A percentile compares a stretch with the other conserved stretches of the same genome.
Evolutionary conservation across 2,888 invertebrate genomes (phyloP).

Genomic region (Macrosoma leucophasiata): DNA sequence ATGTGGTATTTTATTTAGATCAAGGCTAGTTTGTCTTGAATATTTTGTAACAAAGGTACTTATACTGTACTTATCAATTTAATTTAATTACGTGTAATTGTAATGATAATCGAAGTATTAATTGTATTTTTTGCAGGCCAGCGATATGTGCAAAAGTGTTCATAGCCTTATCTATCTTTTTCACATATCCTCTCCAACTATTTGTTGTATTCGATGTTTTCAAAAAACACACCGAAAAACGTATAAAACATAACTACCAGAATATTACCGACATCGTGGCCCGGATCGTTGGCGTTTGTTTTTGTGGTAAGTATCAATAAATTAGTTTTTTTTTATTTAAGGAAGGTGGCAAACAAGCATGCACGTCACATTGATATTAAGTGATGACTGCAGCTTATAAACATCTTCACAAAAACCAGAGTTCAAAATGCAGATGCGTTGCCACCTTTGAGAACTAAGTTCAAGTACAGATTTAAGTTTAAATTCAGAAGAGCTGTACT

Average conservation of each 20-base stretch:
- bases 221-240: constrained; percentile 82
- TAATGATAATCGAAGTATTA: constrained; percentile 2
- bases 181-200: constrained; percentile 95
- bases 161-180: constrained; percentile 91
- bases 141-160: constrained; percentile 88
- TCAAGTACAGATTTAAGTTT: no score
- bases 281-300: constrained; percentile 52
- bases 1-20: no score
- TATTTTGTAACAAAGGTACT: no score
- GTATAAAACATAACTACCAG: constrained; percentile 71
- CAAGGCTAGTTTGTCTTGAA: no score
- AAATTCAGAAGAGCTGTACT: no score
- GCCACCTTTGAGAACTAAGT: no score
- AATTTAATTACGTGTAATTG: background rate
- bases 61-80: background rate
- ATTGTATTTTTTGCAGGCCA: constrained; percentile 65
- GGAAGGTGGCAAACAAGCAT: background rate
- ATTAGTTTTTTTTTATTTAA: constrained; percentile 6
- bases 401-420: no score
- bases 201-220: constrained; percentile 94
- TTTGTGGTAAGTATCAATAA: constrained; percentile 53
- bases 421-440: no score
- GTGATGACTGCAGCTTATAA: no score
- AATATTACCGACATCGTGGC: constrained; percentile 37
- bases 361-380: no score